phyloP scores from a whole-genome alignment of 2,113 vertebrate genomes.

The Pipa parva region DNA sequence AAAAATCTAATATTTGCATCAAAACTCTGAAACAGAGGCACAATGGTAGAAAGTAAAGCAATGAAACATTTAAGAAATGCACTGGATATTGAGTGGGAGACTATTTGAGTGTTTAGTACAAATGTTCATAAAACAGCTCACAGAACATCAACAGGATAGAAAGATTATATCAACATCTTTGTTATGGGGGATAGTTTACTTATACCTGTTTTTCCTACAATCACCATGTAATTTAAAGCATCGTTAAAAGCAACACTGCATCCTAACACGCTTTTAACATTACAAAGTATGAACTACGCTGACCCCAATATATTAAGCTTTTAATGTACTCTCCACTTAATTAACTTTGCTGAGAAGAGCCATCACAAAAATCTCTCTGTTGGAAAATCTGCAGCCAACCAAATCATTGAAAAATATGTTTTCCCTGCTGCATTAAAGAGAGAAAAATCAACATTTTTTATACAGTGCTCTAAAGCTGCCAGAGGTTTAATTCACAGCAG shows the following conservation, averaged over 20 bases:
- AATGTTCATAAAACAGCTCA: no score
- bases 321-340: constrained; percentile 44
- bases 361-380: constrained; percentile 39
- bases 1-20: no score
- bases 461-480: constrained; percentile 40
- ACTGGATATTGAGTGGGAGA: no score
- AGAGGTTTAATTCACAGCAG: constrained; percentile 41
- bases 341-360: constrained; percentile 39
- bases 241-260: constrained; percentile 15
- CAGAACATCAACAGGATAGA: no score
- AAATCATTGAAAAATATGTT: constrained; percentile 44
- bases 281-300: constrained; percentile 34
- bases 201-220: constrained; percentile 11
- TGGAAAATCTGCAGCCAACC: constrained; percentile 41
- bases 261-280: constrained; percentile 35
- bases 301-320: constrained; percentile 43
- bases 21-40: no score
- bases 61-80: no score
- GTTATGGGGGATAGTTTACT: background rate
- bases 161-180: background rate
- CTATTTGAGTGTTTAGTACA: no score
- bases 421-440: constrained; percentile 40
- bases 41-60: no score
- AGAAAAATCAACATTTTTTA: constrained; percentile 44
- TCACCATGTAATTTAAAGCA: constrained; percentile 8